phyloP scores from a whole-genome alignment of 1,140 invertebrate genomes.

The Ladona fulva region DNA sequence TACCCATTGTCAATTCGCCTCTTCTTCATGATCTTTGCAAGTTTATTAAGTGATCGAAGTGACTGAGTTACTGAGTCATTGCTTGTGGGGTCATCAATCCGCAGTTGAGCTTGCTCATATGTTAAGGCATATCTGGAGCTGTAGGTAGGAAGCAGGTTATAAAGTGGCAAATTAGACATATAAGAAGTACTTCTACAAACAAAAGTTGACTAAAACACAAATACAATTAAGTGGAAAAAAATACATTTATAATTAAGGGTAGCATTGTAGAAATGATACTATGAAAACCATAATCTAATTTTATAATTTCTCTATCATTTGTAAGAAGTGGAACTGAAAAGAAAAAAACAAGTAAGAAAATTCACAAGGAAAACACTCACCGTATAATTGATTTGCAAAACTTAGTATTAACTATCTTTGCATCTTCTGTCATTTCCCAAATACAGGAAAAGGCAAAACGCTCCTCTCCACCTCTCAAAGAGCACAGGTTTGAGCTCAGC shows the following conservation, averaged over 20 bases:
- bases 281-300: too few species aligned
- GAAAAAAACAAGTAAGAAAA: background rate
- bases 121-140: constrained; percentile 79
- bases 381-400: constrained; percentile 89
- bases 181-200: background rate
- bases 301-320: too few species aligned
- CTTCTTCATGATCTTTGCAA: constrained; percentile 86
- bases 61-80: constrained; percentile 66
- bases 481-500: constrained; percentile 88
- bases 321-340: constrained; percentile 34
- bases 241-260: too few species aligned
- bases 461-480: constrained; percentile 72
- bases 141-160: constrained; percentile 11
- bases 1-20: constrained; percentile 80
- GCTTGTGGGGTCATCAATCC: constrained; percentile 73
- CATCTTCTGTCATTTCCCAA: constrained; percentile 81
- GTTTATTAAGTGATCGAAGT: constrained; percentile 66
- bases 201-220: background rate
- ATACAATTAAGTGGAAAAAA: constrained; percentile 10
- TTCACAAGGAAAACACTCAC: constrained; percentile 15
- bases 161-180: background rate
- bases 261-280: too few species aligned
- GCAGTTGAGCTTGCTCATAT: constrained; percentile 89
- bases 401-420: constrained; percentile 70
- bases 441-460: constrained; percentile 88